Conservation (phyloP, 2,888 invertebrate genomes). For the Punctoribates punctum region DNA sequence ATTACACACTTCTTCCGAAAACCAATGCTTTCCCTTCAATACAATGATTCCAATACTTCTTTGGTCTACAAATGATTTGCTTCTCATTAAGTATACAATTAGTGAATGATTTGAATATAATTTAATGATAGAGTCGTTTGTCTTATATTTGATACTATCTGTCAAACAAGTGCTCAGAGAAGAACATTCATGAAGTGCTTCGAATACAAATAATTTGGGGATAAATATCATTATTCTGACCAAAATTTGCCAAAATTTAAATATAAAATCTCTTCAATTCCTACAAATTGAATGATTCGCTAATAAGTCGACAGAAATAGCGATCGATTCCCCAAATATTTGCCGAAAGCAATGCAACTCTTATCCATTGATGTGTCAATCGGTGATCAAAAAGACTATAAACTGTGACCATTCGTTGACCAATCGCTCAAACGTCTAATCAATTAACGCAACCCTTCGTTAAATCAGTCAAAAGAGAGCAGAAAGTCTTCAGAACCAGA, state of each 20-base stretch:
- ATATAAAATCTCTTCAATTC: no score
- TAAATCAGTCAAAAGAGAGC: background rate
- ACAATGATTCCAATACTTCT: conserved; percentile 18
- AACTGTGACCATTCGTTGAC: conserved; percentile 30
- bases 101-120: conserved; percentile 19
- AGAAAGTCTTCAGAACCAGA: background rate
- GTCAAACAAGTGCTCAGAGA: conserved; percentile 18
- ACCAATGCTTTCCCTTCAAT: conserved; percentile 11
- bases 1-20: conserved; percentile 4
- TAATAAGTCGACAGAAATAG: conserved; percentile 13
- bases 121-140: conserved; percentile 17
- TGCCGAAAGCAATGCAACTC: conserved; percentile 28
- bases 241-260: no score
- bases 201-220: conserved; percentile 31
- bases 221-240: background rate
- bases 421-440: background rate
- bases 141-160: conserved; percentile 7
- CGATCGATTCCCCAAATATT: conserved; percentile 29
- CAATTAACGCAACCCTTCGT: background rate
- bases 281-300: background rate
- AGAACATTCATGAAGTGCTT: conserved; percentile 32
- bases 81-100: background rate
- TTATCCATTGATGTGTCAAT: conserved; percentile 14
- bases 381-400: conserved; percentile 25
- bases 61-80: conserved; percentile 18